phyloP scores from a whole-genome alignment of 1,140 invertebrate genomes.

The Stenopsyche tienmushanensis region DNA sequence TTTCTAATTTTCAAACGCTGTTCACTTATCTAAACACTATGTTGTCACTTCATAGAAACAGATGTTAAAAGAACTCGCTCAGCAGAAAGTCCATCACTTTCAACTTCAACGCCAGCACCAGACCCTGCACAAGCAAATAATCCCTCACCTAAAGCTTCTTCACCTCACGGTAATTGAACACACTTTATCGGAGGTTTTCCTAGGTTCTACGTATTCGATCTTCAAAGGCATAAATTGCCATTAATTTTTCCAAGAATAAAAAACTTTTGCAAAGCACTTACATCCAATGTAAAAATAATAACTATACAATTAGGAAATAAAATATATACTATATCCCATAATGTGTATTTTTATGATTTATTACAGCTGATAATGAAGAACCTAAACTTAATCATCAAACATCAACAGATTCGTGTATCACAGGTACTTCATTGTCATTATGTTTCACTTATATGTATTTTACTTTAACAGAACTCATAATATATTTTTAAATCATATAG shows the following conservation, averaged over 20 bases:
- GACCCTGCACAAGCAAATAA: not conserved
- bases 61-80: slow-evolving; percentile 32
- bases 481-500: slow-evolving; percentile 19
- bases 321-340: slow-evolving; percentile 4
- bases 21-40: not conserved
- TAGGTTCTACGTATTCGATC: too few species aligned
- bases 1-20: not conserved
- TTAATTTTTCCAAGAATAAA: too few species aligned
- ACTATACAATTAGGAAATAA: too few species aligned
- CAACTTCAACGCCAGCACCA: not conserved
- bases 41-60: slow-evolving; percentile 21
- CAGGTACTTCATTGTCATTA: slow-evolving; percentile 23
- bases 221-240: too few species aligned
- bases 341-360: slow-evolving; percentile 8
- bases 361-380: slow-evolving; percentile 37
- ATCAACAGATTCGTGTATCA: slow-evolving; percentile 34
- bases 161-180: not conserved
- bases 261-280: too few species aligned
- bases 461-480: too few species aligned
- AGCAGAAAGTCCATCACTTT: slow-evolving; percentile 26
- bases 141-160: slow-evolving; percentile 18
- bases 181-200: too few species aligned
- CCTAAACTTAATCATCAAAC: slow-evolving; percentile 30
- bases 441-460: too few species aligned
- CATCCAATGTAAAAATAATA: too few species aligned